These are phyloP conservation scores for Gonocerus acuteangulatus DNA, from an alignment of 2,888 invertebrate species.

Conservation along the genomic window DNA sequence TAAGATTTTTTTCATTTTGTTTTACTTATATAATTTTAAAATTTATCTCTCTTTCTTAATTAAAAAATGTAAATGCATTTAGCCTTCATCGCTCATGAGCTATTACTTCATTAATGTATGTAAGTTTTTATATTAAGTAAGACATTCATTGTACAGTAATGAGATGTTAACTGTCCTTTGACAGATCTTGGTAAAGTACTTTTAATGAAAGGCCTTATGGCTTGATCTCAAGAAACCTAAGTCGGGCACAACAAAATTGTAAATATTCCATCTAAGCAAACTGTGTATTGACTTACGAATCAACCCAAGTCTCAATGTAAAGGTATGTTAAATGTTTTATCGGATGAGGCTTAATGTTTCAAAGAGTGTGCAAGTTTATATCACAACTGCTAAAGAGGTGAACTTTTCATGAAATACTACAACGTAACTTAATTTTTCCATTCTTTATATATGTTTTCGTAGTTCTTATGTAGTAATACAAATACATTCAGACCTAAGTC, in stretches of 20 bases:
- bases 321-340: background rate
- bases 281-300: background rate
- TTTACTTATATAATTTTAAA: background rate
- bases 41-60: background rate
- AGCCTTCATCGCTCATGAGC: slow-evolving; percentile 21
- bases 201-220: slow-evolving; percentile 18
- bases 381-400: background rate
- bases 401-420: background rate
- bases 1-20: background rate
- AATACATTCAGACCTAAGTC: no score
- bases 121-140: slow-evolving; percentile 16
- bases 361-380: background rate
- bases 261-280: slow-evolving; percentile 20
- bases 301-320: slow-evolving; percentile 19
- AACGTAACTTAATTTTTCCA: no score
- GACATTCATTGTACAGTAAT: slow-evolving; percentile 3
- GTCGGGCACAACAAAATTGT: slow-evolving; percentile 23
- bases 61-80: slow-evolving; percentile 1
- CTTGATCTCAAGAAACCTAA: slow-evolving; percentile 22
- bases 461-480: no score
- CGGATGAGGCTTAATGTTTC: background rate
- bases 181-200: slow-evolving; percentile 13
- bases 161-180: slow-evolving; percentile 3
- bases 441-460: no score
- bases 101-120: slow-evolving; percentile 1